phyloP scores from a whole-genome alignment of 1,140 invertebrate genomes.

The Amyelois transitella region DNA sequence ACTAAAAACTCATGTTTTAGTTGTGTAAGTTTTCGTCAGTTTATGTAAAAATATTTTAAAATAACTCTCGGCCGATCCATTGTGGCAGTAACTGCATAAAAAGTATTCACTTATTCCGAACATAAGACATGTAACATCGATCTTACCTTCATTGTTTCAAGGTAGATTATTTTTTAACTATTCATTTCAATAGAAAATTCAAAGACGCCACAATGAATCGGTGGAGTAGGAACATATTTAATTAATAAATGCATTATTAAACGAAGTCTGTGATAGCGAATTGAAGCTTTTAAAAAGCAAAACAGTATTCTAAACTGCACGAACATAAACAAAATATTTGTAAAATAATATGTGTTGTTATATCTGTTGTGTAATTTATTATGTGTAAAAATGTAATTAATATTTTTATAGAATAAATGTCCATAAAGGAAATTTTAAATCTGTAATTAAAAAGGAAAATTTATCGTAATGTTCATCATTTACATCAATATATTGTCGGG shows the following conservation, averaged over 20 bases:
- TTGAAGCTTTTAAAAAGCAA: conserved; percentile 53
- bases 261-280: conserved; percentile 60
- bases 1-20: not conserved
- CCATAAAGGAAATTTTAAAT: not conserved
- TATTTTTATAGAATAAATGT: conserved; percentile 44
- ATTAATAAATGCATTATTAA: conserved; percentile 22
- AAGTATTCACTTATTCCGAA: too few species aligned
- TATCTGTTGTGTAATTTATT: conserved; percentile 27
- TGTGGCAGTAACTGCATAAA: too few species aligned
- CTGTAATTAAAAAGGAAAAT: conserved; percentile 3
- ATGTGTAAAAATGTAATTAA: conserved; percentile 32
- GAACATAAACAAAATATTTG: conserved; percentile 28
- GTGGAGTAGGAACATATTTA: not conserved
- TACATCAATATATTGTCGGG: conserved; percentile 5
- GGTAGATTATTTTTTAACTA: too few species aligned
- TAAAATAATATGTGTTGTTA: conserved; percentile 25
- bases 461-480: conserved; percentile 4
- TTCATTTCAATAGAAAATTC: too few species aligned
- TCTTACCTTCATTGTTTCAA: too few species aligned
- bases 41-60: too few species aligned
- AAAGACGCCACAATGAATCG: not conserved
- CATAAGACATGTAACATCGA: too few species aligned
- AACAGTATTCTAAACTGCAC: conserved; percentile 56
- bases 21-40: not conserved
- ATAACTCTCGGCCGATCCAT: too few species aligned